Conservation (phyloP, 2,888 invertebrate genomes). For the Saturnia japonica region DNA sequence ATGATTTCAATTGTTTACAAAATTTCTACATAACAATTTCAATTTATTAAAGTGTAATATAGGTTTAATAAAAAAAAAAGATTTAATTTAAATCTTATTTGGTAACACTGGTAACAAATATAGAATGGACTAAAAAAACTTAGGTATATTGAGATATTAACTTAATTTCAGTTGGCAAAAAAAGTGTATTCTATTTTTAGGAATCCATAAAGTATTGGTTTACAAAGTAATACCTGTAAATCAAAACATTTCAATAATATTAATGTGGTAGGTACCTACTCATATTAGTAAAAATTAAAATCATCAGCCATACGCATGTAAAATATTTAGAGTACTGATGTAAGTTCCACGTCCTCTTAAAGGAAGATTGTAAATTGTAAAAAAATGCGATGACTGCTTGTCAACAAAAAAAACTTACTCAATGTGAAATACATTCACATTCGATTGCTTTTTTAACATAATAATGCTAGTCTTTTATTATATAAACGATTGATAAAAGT, state of each 20-base stretch:
- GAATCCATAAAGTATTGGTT: not conserved
- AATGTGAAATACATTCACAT: not conserved
- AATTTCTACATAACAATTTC: too few species aligned
- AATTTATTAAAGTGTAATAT: not conserved
- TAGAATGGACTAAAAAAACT: not conserved
- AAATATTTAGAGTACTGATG: not conserved
- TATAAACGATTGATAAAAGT: too few species aligned
- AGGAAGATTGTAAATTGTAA: not conserved
- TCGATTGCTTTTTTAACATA: not conserved
- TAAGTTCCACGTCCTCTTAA: constrained; percentile 3
- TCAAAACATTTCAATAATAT: not conserved
- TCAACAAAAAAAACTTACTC: not conserved
- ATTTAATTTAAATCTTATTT: not conserved
- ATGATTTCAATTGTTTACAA: too few species aligned
- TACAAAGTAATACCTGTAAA: not conserved
- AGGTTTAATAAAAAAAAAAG: not conserved
- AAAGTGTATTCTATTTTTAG: not conserved
- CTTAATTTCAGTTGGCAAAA: not conserved
- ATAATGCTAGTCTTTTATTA: too few species aligned
- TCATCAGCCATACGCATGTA: not conserved
- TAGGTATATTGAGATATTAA: not conserved
- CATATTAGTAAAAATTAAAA: too few species aligned
- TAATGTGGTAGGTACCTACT: not conserved
- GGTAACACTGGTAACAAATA: not conserved
- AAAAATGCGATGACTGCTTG: not conserved